Evolutionary conservation across 2,797 vertebrate genomes (phyloP), one percentile per base, ranked within the genome.

Genomic region (Menidia menidia): DNA sequence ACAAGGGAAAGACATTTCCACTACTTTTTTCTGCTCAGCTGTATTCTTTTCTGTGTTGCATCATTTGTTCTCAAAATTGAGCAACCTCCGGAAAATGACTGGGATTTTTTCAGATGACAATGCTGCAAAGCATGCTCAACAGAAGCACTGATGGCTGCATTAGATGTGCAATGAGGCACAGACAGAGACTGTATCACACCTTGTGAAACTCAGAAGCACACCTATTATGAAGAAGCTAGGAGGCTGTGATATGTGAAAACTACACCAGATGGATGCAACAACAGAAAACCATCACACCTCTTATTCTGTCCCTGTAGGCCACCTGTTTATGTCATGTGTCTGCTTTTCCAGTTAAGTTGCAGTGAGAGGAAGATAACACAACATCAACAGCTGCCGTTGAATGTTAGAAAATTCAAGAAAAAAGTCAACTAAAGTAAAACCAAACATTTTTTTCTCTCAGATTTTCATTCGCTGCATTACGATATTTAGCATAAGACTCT

Each of bases 231-330:
- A 72, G 80, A 83, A 73, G 74, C 77, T 25, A 80, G 66, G 80
- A 82, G 62, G 73, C 85, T 68, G 79, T 13, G 75, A 87, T 84
- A 88, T 85, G 81, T 83, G 85, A 84, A 89, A 87, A 79, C 83
- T 43, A 72, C 77, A 81, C 78, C 87, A 88, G 87, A 89, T 87
- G 85, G 88, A 83, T 82, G 39, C 64, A 71, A 75, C 74, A 68
- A 75, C 69, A 81, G 67, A 86, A 81, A 85, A 57, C 33, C 69
- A 78, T 87, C 81, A 83, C 88, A 87, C 83, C 76, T 89, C 77
- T 67, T 71, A 69, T 68, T 75, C 68, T 44, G 53, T 84, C 83
- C 83, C 85, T 71, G 55, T 68, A 84, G 83, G 86, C 88, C 81
- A 74, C 77, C 78, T 56, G 81, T 72, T 78, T 65, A 77, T 44